Conservation (phyloP, 2,113 vertebrate genomes). For the Ochotona princeps region DNA sequence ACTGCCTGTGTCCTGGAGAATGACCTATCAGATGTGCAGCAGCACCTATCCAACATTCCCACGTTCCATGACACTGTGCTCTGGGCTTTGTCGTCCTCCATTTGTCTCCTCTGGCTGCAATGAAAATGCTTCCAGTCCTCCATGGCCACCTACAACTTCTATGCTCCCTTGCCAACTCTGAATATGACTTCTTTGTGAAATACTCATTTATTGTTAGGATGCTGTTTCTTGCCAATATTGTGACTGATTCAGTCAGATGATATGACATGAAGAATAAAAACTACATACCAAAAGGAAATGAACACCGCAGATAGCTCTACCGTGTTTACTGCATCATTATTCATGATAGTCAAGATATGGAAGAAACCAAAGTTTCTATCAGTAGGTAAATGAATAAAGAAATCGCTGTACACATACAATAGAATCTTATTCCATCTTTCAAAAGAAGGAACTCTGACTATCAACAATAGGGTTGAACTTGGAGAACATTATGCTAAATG, state of each 20-base stretch:
- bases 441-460: neutral
- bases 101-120: neutral
- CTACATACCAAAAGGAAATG: neutral
- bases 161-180: neutral
- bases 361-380: neutral
- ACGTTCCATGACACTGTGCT: neutral
- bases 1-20: neutral
- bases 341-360: neutral
- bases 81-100: neutral
- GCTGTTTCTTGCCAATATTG: neutral
- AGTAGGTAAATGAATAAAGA: neutral
- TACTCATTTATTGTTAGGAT: neutral
- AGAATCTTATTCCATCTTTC: neutral
- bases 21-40: no score
- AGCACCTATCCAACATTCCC: no score
- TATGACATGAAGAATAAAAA: constrained; percentile 25
- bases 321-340: neutral
- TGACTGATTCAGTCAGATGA: neutral
- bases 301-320: neutral
- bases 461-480: neutral
- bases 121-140: neutral
- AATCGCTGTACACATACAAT: no score
- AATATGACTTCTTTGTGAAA: neutral
- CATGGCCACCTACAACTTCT: rapidly evolving
- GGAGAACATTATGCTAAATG: neutral